Evolutionary conservation across 1,140 invertebrate genomes (phyloP), one percentile per base, ranked within the genome.

Genomic region (Arion vulgaris): DNA sequence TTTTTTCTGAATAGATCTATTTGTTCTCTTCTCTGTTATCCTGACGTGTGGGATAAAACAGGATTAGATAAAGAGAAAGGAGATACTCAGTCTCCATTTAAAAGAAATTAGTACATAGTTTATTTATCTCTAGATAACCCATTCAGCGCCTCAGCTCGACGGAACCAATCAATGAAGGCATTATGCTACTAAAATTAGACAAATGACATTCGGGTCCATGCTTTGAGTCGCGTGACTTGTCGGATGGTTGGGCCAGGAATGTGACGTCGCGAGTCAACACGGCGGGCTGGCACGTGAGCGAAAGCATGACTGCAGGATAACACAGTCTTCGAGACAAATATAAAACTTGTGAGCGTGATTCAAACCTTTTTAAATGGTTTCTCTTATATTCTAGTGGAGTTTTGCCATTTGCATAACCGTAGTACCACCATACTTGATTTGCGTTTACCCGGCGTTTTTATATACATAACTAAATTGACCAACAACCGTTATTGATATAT

Each of bases 211-310:
- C 7, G 45, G 73, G 41, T n/a, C 39, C 73, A 75, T 75, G 45
- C 45, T 75, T 51, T 49, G n/a, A 34, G 73, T 75, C 73, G 73
- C 73, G 73, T 75, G 73, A 75, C 39, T 75, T 75, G 38, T n/a
- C 32, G 73, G 73, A 45, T 39, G 73, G 73, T 45, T 53, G 28
- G 73, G 41, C 45, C 34, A 19, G 9, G 28, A 51, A 45, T 75
- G 45, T 75, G 73, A 75, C 73, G 73, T 75, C 32, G 73, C 73
- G 28, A 51, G 41, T 45, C 28, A 75, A 75, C 73, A 75, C 73
- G 41, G 73, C 73, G 38, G 62, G 39, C 73, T 51, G 73, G 45
- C 73, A 75, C 73, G 73, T 75, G 73, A 75, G 73, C 23, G 73
- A 75, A 45, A 75, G 73, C 73, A 51, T 75, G 73, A 75, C 45